Evolutionary conservation across 1,140 invertebrate species (phyloP).

Genomic region (Heliconius hewitsoni): DNA sequence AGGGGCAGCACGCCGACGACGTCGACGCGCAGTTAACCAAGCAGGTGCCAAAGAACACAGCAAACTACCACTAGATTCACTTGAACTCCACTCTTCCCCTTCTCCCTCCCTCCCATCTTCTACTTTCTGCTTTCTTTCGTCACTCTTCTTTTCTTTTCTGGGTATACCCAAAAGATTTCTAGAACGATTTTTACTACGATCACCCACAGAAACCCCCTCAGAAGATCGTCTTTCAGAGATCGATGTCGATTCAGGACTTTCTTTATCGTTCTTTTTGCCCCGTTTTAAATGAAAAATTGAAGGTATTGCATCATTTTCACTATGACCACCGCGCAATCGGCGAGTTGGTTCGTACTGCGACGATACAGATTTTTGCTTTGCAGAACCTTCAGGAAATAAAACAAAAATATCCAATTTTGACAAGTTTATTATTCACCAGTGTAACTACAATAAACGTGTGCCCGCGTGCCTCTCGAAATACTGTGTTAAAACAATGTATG

Average conservation of each 20-base stretch:
- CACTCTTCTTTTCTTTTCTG: conserved; percentile 23
- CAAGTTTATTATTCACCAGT: conserved; percentile 49
- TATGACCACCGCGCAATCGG: conserved; percentile 34
- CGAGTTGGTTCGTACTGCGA: conserved; percentile 44
- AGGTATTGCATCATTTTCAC: conserved; percentile 30
- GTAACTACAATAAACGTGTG: conserved; percentile 50
- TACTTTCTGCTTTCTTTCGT: conserved; percentile 26
- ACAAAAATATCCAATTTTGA: conserved; percentile 52
- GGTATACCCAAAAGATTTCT: conserved; percentile 29
- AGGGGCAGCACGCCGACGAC: conserved; percentile 45
- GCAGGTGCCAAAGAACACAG: conserved; percentile 68
- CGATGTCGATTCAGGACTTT: conserved; percentile 12
- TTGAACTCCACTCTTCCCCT: conserved; percentile 60
- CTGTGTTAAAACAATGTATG: conserved; percentile 34
- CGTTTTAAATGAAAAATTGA: conserved; percentile 40
- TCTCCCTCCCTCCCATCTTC: conserved; percentile 28
- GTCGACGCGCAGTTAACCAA: conserved; percentile 55
- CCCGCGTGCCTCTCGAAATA: conserved; percentile 42
- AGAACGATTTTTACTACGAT: conserved; percentile 26
- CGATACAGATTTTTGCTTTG: conserved; percentile 41
- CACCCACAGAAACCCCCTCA: conserved; percentile 28
- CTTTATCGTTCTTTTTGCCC: conserved; percentile 31
- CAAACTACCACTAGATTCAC: conserved; percentile 62
- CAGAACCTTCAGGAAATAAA: conserved; percentile 66
- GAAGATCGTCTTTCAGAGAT: conserved; percentile 35